Evolutionary conservation across 2,113 vertebrate species (phyloP), one percentile per base, ranked within the genome.

Genomic region (Pipra filicauda): DNA sequence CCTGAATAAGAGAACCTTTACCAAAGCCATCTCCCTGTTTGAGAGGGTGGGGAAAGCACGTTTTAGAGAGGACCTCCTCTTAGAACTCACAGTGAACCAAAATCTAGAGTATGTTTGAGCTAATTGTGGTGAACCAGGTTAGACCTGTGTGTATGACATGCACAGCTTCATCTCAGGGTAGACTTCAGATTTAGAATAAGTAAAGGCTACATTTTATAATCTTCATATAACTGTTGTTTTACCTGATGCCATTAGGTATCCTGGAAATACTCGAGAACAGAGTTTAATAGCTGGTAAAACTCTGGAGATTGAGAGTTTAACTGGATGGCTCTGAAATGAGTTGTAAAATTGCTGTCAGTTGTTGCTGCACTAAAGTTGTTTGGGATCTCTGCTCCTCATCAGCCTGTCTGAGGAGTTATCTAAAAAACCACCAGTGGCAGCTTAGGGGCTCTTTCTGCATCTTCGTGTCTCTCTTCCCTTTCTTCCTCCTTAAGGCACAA

Each of bases 121-220:
- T 54, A 28, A 7, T 12, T 15, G 21, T 77, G 20, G 12, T n/a
- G 24, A 39, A 21, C 8, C 21, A 11, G 13, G 6, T 48, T 12
- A 8, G 26, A 10, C 9, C 39, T 48, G 55, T 11, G 16, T 54
- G 7, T 35, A 1, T 18, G 12, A 19, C 21, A 9, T 8, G 20
- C 8, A 7, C 6, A 26, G 20, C 30, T 21, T 18, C 8, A 20
- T 41, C 41, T 35, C 5, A 6, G 35, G 37, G 46, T 3, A 14
- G n/a, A 28, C 15, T 7, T 49, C 54, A 67, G n/a, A 2, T 19
- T 15, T 3, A 8, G 12, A n/a, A 21, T 23, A 59, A 59, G 52
- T 24, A 30, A 37, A 23, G 69, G 11, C 20, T 43, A 0, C 5
- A 2, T 4, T 43, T 39, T 12, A 0, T 2, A 41, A 19, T 26